Evolutionary conservation across 2,797 vertebrate species (phyloP).

Genomic region (Chanos chanos): DNA sequence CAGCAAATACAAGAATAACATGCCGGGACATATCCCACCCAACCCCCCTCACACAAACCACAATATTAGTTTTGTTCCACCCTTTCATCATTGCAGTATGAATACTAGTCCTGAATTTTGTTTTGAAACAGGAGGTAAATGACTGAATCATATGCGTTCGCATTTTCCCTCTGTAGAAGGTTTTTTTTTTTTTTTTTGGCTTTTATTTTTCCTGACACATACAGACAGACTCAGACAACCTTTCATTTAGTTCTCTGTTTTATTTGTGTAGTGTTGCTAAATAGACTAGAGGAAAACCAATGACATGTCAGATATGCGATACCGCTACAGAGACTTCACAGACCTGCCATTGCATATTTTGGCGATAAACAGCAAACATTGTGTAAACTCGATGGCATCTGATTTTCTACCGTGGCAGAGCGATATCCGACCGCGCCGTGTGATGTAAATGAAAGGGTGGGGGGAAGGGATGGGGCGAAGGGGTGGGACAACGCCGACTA

Average conservation of each 20-base stretch:
- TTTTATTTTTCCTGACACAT: slow-evolving; percentile 31
- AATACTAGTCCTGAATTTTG: slow-evolving; percentile 16
- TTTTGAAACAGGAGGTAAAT: slow-evolving; percentile 25
- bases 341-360: slow-evolving; percentile 1
- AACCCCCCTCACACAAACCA: slow-evolving; percentile 10
- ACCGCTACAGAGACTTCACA: slow-evolving; percentile 19
- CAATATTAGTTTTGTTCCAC: slow-evolving; percentile 9
- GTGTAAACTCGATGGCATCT: slow-evolving; percentile 44
- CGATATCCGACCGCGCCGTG: neutral
- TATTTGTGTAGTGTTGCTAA: slow-evolving; percentile 1
- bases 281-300: slow-evolving; percentile 12
- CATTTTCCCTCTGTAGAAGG: neutral
- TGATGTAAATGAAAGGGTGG: slow-evolving; percentile 30
- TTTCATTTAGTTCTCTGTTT: slow-evolving; percentile 18
- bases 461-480: slow-evolving; percentile 33
- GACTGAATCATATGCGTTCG: slow-evolving; percentile 17
- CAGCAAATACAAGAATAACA: neutral
- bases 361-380: slow-evolving; percentile 16
- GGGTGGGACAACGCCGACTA: slow-evolving; percentile 31
- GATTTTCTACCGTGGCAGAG: slow-evolving; percentile 31
- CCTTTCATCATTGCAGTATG: slow-evolving; percentile 6
- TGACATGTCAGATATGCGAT: slow-evolving; percentile 11
- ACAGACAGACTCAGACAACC: slow-evolving; percentile 17
- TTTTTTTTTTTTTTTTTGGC: neutral
- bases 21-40: too few relatives aligned